These are phyloP conservation scores for Catharus ustulatus DNA, from an alignment of 2,797 vertebrate genomes.

Conservation along the genomic window DNA sequence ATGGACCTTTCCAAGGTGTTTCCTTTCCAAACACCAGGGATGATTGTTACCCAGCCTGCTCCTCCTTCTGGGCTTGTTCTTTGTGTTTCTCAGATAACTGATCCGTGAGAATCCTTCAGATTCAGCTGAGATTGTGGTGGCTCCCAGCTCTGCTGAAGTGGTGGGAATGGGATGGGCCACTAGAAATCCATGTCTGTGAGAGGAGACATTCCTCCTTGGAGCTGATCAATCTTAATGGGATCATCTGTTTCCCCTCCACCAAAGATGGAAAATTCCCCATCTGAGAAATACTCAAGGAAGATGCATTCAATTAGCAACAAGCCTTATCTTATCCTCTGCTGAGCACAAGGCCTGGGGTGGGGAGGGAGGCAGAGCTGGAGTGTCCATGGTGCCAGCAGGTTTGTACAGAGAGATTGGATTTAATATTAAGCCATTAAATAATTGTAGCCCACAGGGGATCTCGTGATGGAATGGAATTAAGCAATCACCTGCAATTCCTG, in stretches of 20 bases:
- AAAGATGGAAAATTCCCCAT: not conserved
- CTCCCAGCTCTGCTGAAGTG: not conserved
- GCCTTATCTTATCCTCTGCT: not conserved
- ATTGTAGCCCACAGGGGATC: conserved; percentile 48
- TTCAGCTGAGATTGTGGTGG: not conserved
- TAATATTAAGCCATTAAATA: conserved; percentile 8
- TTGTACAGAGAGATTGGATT: not conserved
- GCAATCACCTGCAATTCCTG: conserved; percentile 26
- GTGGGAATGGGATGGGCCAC: not conserved
- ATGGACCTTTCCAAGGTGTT: not conserved
- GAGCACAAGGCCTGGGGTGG: not conserved
- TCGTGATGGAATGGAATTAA: conserved; percentile 40
- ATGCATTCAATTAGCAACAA: not conserved
- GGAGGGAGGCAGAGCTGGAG: not conserved
- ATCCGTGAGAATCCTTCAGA: not conserved
- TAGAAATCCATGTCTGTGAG: not conserved
- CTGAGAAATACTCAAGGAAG: not conserved
- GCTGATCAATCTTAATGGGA: not conserved
- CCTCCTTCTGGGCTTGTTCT: not conserved
- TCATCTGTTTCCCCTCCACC: not conserved
- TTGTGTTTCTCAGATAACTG: not conserved
- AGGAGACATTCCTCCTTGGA: not conserved
- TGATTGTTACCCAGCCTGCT: not conserved
- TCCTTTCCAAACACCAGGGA: not conserved
- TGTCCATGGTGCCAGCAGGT: not conserved